Base-by-base conservation (phyloP, 2,888 invertebrate species). In the Gibbula magus region DNA sequence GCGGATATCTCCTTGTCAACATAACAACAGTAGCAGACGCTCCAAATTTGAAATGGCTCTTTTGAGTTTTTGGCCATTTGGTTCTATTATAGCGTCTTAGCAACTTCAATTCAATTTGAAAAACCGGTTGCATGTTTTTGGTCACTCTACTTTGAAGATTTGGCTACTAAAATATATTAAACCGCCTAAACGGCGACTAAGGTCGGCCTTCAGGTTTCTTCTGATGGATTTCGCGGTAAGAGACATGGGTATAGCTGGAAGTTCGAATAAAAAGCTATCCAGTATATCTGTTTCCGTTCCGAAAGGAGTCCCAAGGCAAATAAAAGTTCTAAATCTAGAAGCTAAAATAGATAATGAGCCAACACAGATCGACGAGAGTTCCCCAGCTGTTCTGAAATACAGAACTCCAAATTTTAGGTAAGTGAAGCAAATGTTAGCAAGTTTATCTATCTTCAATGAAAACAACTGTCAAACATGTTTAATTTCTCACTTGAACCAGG, bases 361-460 rank as follows among this genome's bases (percentile, higher is more conserved):
- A n/a, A 92, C 91, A 5, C 85, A 86, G 56, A 88, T 92, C 16
- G 91, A 92, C 80, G 92, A 92, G 83, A 86, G 87, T 56, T 91
- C 91, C 8, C 85, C 88, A 51, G 89, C 90, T 32, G 91, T 91
- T 61, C 81, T 92, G 45, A 91, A 91, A 82, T 92, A 92, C 81
- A 88, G 90, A 82, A 92, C 91, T 25, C 92, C 92, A 67, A 91
- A 92, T 84, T 92, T 92, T 83, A 90, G 91, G 92, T 92, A 83
- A 79, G 81, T 66, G 32, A 16, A 29, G 16, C 53, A 13, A 67
- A 22, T 66, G 7, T 25, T 66, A 25, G 7, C 29, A 29, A 32
- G n/a, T 35, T 29, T n/a, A 67, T 67, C 20, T 20, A 5, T 54
- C 22, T 54, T n/a, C n/a, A n/a, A n/a, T n/a, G n/a, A n/a, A n/a